These are phyloP conservation scores for Hemicordylus capensis DNA, from an alignment of 2,113 vertebrate genomes.

Conservation along the genomic window DNA sequence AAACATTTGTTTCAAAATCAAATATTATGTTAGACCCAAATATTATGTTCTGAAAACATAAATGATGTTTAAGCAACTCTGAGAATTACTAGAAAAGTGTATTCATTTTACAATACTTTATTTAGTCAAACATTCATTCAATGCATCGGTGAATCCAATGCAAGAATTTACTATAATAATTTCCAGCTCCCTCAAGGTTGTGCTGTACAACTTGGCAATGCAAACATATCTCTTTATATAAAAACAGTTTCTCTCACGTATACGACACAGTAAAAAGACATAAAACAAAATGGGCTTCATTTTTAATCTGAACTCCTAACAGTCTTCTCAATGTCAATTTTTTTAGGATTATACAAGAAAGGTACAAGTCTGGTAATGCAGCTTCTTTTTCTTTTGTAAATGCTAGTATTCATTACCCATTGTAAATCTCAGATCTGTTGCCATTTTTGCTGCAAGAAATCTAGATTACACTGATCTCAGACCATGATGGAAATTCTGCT, in stretches of 20 bases:
- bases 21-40: not conserved
- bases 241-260: not conserved
- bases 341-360: not conserved
- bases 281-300: not conserved
- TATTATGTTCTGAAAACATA: not conserved
- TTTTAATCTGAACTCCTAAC: not conserved
- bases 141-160: not conserved
- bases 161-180: not conserved
- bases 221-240: not conserved
- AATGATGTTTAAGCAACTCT: not conserved
- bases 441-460: not conserved
- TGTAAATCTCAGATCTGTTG: not conserved
- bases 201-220: not conserved
- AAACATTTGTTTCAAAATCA: not conserved
- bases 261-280: not conserved
- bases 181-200: slow-evolving; percentile 3
- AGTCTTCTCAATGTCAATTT: not conserved
- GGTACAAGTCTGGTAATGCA: not conserved
- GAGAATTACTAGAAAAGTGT: not conserved
- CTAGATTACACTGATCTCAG: not conserved
- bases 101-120: not conserved
- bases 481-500: not conserved
- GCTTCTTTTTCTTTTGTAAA: not conserved
- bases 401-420: not conserved
- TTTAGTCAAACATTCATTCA: not conserved